phyloP scores from a whole-genome alignment of 2,797 vertebrate genomes.

The Hypotaenidia okinawae region DNA sequence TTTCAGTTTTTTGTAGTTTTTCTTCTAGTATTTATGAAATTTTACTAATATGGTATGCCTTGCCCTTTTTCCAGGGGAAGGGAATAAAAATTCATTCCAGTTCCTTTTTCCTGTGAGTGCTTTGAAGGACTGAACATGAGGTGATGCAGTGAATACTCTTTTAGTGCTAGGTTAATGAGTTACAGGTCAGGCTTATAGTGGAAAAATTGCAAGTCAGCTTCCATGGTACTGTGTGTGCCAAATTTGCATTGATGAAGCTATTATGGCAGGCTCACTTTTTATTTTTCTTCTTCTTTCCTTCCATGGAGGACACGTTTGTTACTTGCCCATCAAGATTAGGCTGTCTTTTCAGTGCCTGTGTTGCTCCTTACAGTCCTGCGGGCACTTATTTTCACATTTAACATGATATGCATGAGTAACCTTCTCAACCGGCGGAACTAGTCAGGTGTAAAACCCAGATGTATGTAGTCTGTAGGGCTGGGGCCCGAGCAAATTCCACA shows the following conservation, averaged over 20 bases:
- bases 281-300: too few species aligned
- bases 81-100: not conserved
- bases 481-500: not conserved
- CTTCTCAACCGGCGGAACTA: not conserved
- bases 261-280: not conserved
- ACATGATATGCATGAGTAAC: not conserved
- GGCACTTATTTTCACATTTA: constrained; percentile 36
- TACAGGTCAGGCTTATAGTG: constrained; percentile 18
- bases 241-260: not conserved
- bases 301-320: not conserved
- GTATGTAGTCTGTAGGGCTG: not conserved
- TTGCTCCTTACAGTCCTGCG: not conserved
- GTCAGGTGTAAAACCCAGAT: constrained; percentile 13
- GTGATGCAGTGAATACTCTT: not conserved
- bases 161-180: constrained; percentile 5
- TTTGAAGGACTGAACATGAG: not conserved
- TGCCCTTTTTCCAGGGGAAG: not conserved
- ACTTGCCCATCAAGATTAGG: not conserved
- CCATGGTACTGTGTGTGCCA: not conserved
- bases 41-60: not conserved
- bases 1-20: not conserved
- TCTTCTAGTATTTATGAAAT: not conserved
- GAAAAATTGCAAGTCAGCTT: constrained; percentile 17
- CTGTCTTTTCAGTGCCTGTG: not conserved
- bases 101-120: constrained; percentile 9